Base-by-base conservation (phyloP, 2,888 invertebrate genomes). In the Embidobia sp. region DNA sequence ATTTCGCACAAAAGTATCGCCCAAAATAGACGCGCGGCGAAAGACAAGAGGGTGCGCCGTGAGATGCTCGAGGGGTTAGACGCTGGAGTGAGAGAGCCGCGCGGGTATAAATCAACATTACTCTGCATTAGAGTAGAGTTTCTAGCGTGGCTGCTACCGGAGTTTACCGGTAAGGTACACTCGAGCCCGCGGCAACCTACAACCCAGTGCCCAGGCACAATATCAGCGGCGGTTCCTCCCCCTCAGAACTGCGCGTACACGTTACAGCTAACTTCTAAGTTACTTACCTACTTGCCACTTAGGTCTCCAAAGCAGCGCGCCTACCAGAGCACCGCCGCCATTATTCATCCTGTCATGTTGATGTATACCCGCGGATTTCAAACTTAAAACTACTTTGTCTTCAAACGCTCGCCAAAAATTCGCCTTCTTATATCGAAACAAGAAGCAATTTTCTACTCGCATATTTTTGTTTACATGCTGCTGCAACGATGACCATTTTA, bases 81-180 rank as follows among this genome's bases (percentile, higher is more conserved):
- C 51, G 57, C 18, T 70, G 69, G 70, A 80, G 82, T 81, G 83
- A 76, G 83, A 84, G 83, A 85, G 74, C 85, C 81, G 82, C 81
- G 81, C 78, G 74, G 61, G 61, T 81, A 84, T 89, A 87, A 89
- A 88, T 89, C 89, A 88, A 86, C 88, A 89, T 89, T 89, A 89
- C 86, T 86, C 86, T 87, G 87, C 86, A 88, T 89, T 89, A 88
- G 86, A 84, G 85, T 83, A 82, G 85, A 87, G 86, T 88, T 88
- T 82, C 85, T 82, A 80, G 79, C 77, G 82, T 72, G 63, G 73
- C 74, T 63, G 48, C 81, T 83, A 82, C 80, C 83, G 81, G 86
- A 86, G 87, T 86, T 86, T 85, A 86, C 85, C 85, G 80, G 81
- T 80, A 82, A 85, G 85, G 86, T 87, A 85, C 84, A 86, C 83